phyloP scores from a whole-genome alignment of 2,113 vertebrate species.

The Sisor rabdophorus region DNA sequence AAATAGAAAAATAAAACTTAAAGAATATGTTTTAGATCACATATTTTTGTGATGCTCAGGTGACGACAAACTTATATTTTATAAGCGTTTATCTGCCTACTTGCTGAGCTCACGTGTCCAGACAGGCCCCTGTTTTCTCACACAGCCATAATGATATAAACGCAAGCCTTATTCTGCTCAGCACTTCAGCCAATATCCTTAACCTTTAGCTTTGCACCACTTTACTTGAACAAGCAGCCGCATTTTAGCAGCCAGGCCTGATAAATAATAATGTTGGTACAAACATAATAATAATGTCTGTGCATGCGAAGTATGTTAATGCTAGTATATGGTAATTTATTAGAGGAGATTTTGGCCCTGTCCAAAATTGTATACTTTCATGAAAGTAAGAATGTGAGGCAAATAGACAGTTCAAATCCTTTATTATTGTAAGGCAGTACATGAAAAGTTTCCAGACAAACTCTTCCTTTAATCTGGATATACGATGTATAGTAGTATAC shows the following conservation, averaged over 20 bases:
- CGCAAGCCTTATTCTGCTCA: constrained; percentile 23
- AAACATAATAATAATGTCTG: constrained; percentile 14
- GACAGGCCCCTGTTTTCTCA: constrained; percentile 17
- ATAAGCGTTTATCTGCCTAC: constrained; percentile 16
- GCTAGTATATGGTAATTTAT: constrained; percentile 30
- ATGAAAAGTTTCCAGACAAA: no score
- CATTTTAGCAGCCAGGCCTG: constrained; percentile 2
- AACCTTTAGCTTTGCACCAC: constrained; percentile 44
- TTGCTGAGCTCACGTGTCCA: background rate
- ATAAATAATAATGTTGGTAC: constrained; percentile 46
- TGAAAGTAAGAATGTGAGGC: no score
- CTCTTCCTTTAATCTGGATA: no score
- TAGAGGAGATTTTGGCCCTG: no score
- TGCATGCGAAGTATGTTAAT: constrained; percentile 23
- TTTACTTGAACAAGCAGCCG: constrained; percentile 19
- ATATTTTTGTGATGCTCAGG: no score
- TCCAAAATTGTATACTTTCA: no score
- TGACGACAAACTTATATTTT: background rate
- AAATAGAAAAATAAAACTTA: no score
- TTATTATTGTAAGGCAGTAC: no score
- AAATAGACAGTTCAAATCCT: no score
- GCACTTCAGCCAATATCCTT: constrained; percentile 33
- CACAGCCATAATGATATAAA: constrained; percentile 16
- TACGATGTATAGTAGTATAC: no score
- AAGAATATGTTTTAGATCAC: no score